Percentiles rank a stretch among this genome's conserved stretches.
Evolutionary conservation across 2,888 invertebrate species (phyloP).

Genomic region (Heliconius sara): DNA sequence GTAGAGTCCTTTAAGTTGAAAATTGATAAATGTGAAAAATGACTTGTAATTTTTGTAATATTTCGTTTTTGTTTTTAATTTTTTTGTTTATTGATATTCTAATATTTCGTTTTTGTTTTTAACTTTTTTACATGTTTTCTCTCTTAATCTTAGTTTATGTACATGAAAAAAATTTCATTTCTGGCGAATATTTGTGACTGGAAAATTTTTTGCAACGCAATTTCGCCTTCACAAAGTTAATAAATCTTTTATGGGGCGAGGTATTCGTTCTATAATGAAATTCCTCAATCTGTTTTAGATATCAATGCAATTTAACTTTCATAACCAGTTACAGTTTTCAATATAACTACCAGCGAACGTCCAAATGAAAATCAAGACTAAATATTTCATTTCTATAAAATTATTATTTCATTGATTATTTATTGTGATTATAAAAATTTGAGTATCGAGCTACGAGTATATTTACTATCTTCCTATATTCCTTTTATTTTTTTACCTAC

Average conservation of each 20-base stretch:
- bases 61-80: too few relatives aligned
- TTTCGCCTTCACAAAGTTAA: constrained; percentile 22
- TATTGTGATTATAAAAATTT: too few relatives aligned
- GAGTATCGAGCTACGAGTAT: too few relatives aligned
- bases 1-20: background rate
- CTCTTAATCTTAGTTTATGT: background rate
- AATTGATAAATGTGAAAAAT: background rate
- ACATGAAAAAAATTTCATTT: background rate
- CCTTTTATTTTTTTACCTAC: too few relatives aligned
- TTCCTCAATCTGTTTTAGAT: constrained; percentile 27
- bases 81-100: background rate
- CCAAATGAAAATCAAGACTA: background rate
- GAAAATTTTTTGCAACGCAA: constrained; percentile 9
- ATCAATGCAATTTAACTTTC: constrained; percentile 14
- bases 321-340: background rate
- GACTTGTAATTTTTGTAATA: too few relatives aligned
- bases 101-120: too few relatives aligned
- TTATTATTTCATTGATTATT: background rate
- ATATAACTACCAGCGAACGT: background rate
- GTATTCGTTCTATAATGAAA: constrained; percentile 21
- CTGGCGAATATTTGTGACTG: background rate
- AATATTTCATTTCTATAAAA: background rate
- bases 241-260: constrained; percentile 21
- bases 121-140: background rate
- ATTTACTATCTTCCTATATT: too few relatives aligned